Evolutionary conservation across 1,140 invertebrate species (phyloP).

Genomic region (Aphelenchoides fujianensis): DNA sequence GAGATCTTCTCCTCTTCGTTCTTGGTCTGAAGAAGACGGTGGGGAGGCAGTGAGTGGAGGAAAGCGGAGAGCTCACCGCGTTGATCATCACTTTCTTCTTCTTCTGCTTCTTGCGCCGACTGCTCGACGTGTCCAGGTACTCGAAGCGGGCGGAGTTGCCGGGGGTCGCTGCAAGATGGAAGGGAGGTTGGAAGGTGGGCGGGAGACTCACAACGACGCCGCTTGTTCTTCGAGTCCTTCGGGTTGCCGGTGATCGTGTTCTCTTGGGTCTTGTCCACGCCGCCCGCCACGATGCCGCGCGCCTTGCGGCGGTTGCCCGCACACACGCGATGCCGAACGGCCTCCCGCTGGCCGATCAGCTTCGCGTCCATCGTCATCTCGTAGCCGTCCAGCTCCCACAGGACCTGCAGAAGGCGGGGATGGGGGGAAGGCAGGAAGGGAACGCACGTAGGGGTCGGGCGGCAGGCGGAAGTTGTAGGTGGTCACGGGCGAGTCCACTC

Average conservation of each 20-base stretch:
- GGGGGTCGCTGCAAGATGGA: not conserved
- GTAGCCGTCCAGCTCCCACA: too few relatives aligned
- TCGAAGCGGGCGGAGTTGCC: not conserved
- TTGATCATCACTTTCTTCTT: not conserved
- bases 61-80: not conserved
- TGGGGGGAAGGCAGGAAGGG: too few relatives aligned
- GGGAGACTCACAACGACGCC: not conserved
- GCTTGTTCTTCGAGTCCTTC: not conserved
- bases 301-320: too few relatives aligned
- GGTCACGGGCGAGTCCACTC: not conserved
- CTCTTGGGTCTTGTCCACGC: not conserved
- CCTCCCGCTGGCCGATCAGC: too few relatives aligned
- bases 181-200: too few relatives aligned
- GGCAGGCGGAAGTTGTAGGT: not conserved
- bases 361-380: too few relatives aligned
- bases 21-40: not conserved
- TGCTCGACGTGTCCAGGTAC: not conserved
- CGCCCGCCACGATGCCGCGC: not conserved
- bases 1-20: conserved; percentile 3
- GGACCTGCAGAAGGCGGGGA: too few relatives aligned
- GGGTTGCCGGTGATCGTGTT: not conserved
- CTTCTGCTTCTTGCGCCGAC: not conserved
- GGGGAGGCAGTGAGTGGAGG: not conserved
- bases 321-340: too few relatives aligned
- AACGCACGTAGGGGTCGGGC: not conserved